Evolutionary conservation across 1,140 invertebrate genomes (phyloP).

Genomic region (Lepidurus packardi): DNA sequence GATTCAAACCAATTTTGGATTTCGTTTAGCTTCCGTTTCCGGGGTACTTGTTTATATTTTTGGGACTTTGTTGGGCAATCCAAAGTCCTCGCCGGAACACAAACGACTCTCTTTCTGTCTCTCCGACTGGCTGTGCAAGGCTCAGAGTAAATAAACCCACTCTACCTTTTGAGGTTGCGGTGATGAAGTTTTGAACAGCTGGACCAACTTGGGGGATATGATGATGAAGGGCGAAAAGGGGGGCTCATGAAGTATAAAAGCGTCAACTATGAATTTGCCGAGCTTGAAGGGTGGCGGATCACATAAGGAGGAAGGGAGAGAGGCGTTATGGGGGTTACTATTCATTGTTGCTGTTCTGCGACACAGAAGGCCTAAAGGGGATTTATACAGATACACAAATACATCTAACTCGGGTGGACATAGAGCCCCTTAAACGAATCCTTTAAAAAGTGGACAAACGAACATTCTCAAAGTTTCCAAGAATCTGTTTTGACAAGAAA

Average conservation of each 20-base stretch:
- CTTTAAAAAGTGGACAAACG: no score
- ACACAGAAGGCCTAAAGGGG: conserved; percentile 20
- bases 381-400: conserved; percentile 1
- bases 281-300: neutral
- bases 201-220: conserved; percentile 1
- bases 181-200: conserved; percentile 15
- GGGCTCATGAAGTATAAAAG: neutral
- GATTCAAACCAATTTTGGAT: no score
- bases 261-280: neutral
- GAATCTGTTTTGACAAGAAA: no score
- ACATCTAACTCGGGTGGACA: neutral
- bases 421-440: no score
- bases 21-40: neutral
- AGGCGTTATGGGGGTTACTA: neutral
- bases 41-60: no score
- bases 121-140: neutral
- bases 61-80: no score
- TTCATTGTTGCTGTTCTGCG: conserved; percentile 4
- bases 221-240: conserved; percentile 12
- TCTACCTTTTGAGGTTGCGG: conserved; percentile 9
- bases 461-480: no score
- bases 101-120: neutral
- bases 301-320: neutral
- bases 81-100: no score
- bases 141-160: conserved; percentile 3